These are phyloP conservation scores for Luehdorfia chinensis DNA, from an alignment of 1,140 invertebrate species.

Conservation along the genomic window DNA sequence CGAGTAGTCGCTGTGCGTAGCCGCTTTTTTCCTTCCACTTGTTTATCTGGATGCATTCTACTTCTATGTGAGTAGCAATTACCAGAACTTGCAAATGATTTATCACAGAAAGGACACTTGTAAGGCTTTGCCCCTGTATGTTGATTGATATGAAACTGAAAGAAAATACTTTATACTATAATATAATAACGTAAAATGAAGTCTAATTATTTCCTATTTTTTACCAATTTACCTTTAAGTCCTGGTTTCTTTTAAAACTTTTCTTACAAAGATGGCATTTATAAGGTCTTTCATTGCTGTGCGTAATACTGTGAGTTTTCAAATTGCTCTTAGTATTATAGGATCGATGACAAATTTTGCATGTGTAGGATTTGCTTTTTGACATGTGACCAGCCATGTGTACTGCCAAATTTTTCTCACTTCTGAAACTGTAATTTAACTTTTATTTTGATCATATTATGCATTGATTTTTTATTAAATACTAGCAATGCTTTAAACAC, in stretches of 20 bases:
- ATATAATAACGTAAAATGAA: too few relatives aligned
- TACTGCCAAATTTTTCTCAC: constrained; percentile 80
- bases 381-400: constrained; percentile 83
- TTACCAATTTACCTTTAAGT: constrained; percentile 79
- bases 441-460: constrained; percentile 20
- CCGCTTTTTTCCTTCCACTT: constrained; percentile 18
- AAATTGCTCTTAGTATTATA: constrained; percentile 84
- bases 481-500: too few relatives aligned
- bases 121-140: constrained; percentile 90
- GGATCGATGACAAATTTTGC: constrained; percentile 82
- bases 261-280: constrained; percentile 85
- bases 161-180: too few relatives aligned
- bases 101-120: constrained; percentile 88
- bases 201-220: too few relatives aligned
- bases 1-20: neutral
- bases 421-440: constrained; percentile 80
- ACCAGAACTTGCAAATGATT: constrained; percentile 87
- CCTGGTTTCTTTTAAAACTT: constrained; percentile 86
- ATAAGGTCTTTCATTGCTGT: constrained; percentile 83
- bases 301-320: constrained; percentile 84
- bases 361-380: constrained; percentile 78
- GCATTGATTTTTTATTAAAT: neutral
- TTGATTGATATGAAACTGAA: constrained; percentile 86
- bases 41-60: constrained; percentile 81
- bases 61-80: constrained; percentile 87